phyloP scores from a whole-genome alignment of 2,888 invertebrate genomes.

The Heliconius ethilla region DNA sequence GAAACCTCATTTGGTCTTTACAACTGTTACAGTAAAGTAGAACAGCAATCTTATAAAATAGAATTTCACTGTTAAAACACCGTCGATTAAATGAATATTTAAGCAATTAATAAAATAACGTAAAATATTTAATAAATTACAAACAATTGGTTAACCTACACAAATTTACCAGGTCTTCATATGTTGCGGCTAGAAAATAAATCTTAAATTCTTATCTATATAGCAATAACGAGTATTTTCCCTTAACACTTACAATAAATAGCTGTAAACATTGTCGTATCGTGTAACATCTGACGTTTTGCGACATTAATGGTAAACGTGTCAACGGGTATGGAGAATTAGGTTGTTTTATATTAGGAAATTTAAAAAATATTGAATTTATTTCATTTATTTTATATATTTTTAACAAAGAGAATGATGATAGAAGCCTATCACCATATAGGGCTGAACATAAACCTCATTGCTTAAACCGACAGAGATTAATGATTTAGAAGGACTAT shows the following conservation, averaged over 20 bases:
- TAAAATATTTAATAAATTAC: conserved; percentile 20
- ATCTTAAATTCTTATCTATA: conserved; percentile 6
- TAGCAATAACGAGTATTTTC: conserved; percentile 23
- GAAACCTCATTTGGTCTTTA: too few relatives aligned
- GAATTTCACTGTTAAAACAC: not conserved
- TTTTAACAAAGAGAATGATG: too few relatives aligned
- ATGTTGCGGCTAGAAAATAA: conserved; percentile 18
- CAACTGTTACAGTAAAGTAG: too few relatives aligned
- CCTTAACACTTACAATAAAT: not conserved
- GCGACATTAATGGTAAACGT: conserved; percentile 51
- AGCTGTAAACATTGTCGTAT: conserved; percentile 27
- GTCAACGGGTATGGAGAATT: conserved; percentile 53
- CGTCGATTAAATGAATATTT: not conserved
- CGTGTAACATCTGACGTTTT: conserved; percentile 49
- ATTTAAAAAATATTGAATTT: conserved; percentile 12
- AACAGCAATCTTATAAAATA: not conserved
- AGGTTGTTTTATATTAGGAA: conserved; percentile 43
- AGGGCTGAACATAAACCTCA: too few relatives aligned
- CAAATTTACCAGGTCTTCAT: conserved; percentile 35
- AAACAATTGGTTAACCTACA: conserved; percentile 35
- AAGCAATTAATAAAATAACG: not conserved
- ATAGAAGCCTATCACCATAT: too few relatives aligned
- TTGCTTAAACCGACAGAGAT: too few relatives aligned
- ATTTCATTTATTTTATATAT: too few relatives aligned
- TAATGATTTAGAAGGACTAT: too few relatives aligned